These are phyloP conservation scores for Eristalis tenax DNA, from an alignment of 2,888 invertebrate genomes.

Conservation along the genomic window DNA sequence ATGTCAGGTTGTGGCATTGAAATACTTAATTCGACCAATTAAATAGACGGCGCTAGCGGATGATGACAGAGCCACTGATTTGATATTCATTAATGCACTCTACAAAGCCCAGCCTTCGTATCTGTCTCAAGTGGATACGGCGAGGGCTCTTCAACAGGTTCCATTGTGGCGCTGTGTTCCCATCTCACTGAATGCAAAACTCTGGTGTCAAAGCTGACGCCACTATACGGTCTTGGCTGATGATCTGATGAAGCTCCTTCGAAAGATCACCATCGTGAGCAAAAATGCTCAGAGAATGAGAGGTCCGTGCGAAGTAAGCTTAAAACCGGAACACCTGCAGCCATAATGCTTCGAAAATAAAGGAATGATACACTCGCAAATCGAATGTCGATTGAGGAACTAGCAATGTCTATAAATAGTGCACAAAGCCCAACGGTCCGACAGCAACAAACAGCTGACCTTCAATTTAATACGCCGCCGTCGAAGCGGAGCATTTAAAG, in stretches of 20 bases:
- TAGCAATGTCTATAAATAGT: not conserved
- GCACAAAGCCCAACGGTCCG: not conserved
- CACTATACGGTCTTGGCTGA: no score
- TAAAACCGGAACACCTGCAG: not conserved
- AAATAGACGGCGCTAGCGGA: not conserved
- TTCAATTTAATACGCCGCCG: not conserved
- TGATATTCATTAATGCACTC: not conserved
- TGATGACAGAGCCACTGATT: not conserved
- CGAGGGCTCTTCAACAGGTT: not conserved
- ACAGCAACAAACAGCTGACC: not conserved
- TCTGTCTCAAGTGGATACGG: not conserved
- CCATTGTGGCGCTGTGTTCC: not conserved
- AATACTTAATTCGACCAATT: not conserved
- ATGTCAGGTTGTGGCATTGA: not conserved
- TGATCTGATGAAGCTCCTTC: no score
- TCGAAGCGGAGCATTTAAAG: not conserved
- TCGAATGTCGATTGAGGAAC: not conserved
- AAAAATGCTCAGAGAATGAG: no score
- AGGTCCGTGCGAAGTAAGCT: not conserved
- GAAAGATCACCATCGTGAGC: no score
- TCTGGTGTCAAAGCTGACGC: no score
- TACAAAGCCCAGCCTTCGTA: not conserved
- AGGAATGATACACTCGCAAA: not conserved
- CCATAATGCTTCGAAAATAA: not conserved
- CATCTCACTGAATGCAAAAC: no score